Evolutionary conservation across 1,140 invertebrate species (phyloP).

Genomic region (Drosophila obscura): DNA sequence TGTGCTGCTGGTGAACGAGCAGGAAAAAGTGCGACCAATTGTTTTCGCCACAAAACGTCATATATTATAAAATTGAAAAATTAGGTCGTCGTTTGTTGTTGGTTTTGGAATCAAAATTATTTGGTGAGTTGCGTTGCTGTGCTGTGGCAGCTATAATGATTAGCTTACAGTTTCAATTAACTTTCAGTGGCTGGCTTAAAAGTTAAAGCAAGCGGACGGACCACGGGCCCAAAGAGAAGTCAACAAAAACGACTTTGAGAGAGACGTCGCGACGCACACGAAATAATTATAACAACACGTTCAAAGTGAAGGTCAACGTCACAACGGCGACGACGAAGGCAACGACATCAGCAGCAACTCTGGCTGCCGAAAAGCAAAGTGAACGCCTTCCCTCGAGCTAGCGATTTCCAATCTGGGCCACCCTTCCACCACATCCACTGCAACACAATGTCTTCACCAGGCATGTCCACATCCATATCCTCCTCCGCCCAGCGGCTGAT

Average conservation of each 20-base stretch:
- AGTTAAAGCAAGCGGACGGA: conserved; percentile 49
- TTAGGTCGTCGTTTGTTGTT: conserved; percentile 39
- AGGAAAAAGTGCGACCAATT: conserved; percentile 38
- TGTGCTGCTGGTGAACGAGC: conserved; percentile 15
- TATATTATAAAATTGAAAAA: conserved; percentile 20
- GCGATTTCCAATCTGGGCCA: conserved; percentile 26
- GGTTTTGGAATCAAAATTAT: conserved; percentile 18
- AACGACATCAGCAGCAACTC: conserved; percentile 53
- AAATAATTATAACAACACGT: conserved; percentile 53
- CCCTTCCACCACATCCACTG: conserved; percentile 1
- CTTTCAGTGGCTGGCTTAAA: conserved; percentile 39
- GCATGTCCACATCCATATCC: conserved; percentile 3
- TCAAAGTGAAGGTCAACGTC: conserved; percentile 61
- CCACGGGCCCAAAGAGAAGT: conserved; percentile 40
- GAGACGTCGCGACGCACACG: conserved; percentile 38
- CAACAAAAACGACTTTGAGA: conserved; percentile 48
- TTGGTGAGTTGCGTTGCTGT: conserved; percentile 17
- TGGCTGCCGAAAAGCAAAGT: conserved; percentile 56
- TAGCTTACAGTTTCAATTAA: conserved; percentile 46
- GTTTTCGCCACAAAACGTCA: background rate
- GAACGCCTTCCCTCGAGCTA: conserved; percentile 54
- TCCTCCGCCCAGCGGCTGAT: conserved; percentile 23
- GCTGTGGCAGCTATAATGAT: conserved; percentile 29
- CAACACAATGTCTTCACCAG: conserved; percentile 17
- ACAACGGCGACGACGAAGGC: conserved; percentile 37